These are phyloP conservation scores for Leuciscus idus DNA, from an alignment of 2,113 vertebrate species.

Conservation along the genomic window DNA sequence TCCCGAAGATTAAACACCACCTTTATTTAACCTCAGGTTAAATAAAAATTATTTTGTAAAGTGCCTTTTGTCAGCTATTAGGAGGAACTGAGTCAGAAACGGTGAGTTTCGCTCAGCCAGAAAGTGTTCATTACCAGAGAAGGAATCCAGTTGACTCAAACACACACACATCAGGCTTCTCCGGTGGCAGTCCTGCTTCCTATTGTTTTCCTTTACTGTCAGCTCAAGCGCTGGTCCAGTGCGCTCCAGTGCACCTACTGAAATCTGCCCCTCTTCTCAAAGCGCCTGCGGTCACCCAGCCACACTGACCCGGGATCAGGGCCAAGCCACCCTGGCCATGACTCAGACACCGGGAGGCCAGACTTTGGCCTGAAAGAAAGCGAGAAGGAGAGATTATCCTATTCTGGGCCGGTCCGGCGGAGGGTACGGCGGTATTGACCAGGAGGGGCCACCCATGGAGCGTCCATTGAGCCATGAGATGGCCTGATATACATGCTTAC, in stretches of 20 bases:
- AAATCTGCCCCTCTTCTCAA: conserved; percentile 56
- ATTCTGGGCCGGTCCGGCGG: conserved; percentile 74
- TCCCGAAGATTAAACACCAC: background rate
- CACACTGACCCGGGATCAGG: conserved; percentile 72
- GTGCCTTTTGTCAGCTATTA: background rate
- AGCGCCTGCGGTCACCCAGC: conserved; percentile 18
- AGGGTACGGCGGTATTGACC: conserved; percentile 75
- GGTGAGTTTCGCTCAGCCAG: background rate
- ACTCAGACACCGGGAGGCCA: conserved; percentile 55
- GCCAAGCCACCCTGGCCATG: conserved; percentile 57
- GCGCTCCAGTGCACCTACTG: conserved; percentile 70
- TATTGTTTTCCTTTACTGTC: conserved; percentile 69
- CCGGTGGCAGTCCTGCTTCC: conserved; percentile 65
- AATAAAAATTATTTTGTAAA: background rate
- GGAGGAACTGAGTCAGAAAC: background rate
- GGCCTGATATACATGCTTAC: conserved; percentile 80
- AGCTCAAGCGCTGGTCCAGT: conserved; percentile 68
- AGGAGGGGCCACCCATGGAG: conserved; percentile 78
- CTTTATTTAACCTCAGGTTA: too few relatives aligned
- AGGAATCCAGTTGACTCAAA: conserved; percentile 8
- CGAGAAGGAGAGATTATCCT: conserved; percentile 78
- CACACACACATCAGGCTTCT: conserved; percentile 43
- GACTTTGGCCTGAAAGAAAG: conserved; percentile 70
- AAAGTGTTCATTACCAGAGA: conserved; percentile 20
- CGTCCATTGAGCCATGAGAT: conserved; percentile 78